Conservation (phyloP, 2,888 invertebrate species). For the Rhagonycha fulva region DNA sequence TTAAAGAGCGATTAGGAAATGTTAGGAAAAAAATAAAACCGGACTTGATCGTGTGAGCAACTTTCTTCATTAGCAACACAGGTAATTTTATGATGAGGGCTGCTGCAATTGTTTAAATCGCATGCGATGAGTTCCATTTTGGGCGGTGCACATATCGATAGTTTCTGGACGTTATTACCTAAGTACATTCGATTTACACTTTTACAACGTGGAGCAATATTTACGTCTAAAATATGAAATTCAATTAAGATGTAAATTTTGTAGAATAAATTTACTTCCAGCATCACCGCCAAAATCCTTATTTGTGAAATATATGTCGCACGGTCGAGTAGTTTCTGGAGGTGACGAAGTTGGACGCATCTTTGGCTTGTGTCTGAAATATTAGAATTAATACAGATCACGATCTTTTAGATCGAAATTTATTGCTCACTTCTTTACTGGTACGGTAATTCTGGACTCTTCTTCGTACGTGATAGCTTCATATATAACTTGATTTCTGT, state of each 20-base stretch:
- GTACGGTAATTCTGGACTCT: background rate
- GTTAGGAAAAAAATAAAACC: background rate
- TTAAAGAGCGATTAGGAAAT: background rate
- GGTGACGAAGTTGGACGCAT: background rate
- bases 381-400: background rate
- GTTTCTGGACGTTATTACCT: background rate
- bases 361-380: background rate
- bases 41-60: background rate
- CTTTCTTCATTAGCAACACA: background rate
- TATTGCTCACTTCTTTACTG: background rate
- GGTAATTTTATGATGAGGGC: background rate
- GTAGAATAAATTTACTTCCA: background rate
- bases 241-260: background rate
- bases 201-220: background rate
- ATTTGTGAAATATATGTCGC: background rate
- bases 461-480: background rate
- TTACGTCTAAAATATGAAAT: background rate
- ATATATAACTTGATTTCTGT: background rate
- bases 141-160: background rate
- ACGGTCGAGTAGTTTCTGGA: background rate
- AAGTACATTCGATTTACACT: background rate
- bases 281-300: background rate
- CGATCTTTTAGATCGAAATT: too few relatives aligned
- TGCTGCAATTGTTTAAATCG: background rate
- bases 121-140: background rate